Evolutionary conservation across 1,140 invertebrate species (phyloP).

Genomic region (Orius insidiosus): DNA sequence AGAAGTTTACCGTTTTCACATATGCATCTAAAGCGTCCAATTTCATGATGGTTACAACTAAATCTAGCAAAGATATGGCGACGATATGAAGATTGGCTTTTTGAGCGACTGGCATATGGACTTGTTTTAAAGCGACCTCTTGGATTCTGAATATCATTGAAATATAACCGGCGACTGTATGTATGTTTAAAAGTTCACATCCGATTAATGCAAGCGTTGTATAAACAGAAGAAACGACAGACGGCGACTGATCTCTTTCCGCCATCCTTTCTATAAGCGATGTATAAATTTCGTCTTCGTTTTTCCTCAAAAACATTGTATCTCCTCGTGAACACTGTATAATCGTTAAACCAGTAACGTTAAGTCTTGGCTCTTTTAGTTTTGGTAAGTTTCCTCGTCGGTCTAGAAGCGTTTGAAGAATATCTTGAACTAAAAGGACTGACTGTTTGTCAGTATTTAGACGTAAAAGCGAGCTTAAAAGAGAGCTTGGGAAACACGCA

Average conservation of each 20-base stretch:
- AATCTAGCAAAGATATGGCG: constrained; percentile 39
- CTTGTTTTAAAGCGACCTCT: constrained; percentile 19
- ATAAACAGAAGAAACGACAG: constrained; percentile 80
- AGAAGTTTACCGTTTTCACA: too few relatives aligned
- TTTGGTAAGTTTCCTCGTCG: constrained; percentile 68
- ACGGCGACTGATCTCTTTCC: constrained; percentile 56
- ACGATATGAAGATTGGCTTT: neutral
- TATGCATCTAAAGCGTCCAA: constrained; percentile 26
- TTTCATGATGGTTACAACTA: constrained; percentile 50
- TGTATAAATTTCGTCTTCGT: constrained; percentile 68
- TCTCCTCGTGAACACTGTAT: constrained; percentile 82
- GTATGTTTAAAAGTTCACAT: constrained; percentile 76
- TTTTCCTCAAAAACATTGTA: constrained; percentile 89
- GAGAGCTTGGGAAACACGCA: constrained; percentile 85
- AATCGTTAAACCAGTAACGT: constrained; percentile 48
- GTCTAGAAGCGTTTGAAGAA: constrained; percentile 93
- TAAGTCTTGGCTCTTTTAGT: constrained; percentile 54
- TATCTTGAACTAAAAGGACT: constrained; percentile 78
- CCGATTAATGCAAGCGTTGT: constrained; percentile 78
- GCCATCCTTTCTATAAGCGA: constrained; percentile 52
- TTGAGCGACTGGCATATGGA: constrained; percentile 1
- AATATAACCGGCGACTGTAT: constrained; percentile 72
- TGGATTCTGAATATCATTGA: constrained; percentile 54
- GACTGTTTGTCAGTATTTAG: constrained; percentile 71
- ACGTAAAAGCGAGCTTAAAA: constrained; percentile 76